phyloP scores from a whole-genome alignment of 2,888 invertebrate genomes.

The Cephus rjabovi region DNA sequence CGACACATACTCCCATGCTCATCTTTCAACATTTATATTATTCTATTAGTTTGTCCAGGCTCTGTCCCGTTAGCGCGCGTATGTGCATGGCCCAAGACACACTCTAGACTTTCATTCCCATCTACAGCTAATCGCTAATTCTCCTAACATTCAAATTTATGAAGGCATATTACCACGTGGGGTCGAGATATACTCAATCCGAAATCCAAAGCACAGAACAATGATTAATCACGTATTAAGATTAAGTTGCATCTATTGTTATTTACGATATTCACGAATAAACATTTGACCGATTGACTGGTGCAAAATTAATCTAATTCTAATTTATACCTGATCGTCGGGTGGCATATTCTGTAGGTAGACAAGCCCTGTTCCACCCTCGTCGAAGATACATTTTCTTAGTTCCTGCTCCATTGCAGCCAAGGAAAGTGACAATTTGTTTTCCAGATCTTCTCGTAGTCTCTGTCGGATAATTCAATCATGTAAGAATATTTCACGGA shows the following conservation, averaged over 20 bases:
- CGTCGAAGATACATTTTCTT: constrained; percentile 75
- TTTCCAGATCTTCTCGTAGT: constrained; percentile 76
- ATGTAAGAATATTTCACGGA: neutral
- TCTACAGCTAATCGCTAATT: constrained; percentile 20
- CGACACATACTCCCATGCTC: neutral
- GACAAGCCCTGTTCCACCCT: constrained; percentile 69
- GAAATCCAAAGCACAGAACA: constrained; percentile 42
- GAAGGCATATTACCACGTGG: constrained; percentile 47
- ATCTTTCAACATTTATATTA: too few relatives aligned
- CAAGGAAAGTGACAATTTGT: constrained; percentile 75
- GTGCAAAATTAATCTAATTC: neutral
- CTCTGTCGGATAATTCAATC: constrained; percentile 59
- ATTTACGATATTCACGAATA: neutral
- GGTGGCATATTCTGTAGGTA: constrained; percentile 69
- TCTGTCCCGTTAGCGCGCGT: too few relatives aligned
- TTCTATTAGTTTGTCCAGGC: too few relatives aligned
- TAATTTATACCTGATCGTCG: constrained; percentile 67
- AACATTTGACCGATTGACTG: neutral
- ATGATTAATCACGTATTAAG: constrained; percentile 36
- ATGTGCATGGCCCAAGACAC: too few relatives aligned
- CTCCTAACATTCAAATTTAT: constrained; percentile 31
- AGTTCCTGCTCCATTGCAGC: constrained; percentile 80
- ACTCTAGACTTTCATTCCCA: too few relatives aligned
- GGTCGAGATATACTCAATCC: constrained; percentile 49
- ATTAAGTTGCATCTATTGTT: neutral